phyloP scores from a whole-genome alignment of 2,888 invertebrate genomes.

The Nycteola revayana region DNA sequence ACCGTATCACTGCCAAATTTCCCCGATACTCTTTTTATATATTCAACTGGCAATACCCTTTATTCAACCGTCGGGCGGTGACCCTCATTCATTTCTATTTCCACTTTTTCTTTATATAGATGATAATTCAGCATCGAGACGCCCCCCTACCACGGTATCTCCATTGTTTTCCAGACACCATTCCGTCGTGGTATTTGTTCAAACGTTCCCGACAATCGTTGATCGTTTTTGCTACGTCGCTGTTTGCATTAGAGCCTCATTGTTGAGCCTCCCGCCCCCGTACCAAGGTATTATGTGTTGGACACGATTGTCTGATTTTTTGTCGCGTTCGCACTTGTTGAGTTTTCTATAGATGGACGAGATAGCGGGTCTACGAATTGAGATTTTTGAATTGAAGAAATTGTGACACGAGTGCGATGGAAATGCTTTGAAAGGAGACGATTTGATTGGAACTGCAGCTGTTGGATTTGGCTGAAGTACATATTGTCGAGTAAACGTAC shows the following conservation, averaged over 20 bases:
- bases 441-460: constrained; percentile 27
- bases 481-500: constrained; percentile 6
- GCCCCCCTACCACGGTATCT: constrained; percentile 15
- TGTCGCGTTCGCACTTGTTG: constrained; percentile 44
- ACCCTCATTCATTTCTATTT: constrained; percentile 28
- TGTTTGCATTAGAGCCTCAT: constrained; percentile 54
- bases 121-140: constrained; percentile 30
- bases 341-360: constrained; percentile 14
- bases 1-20: constrained; percentile 14
- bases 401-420: constrained; percentile 23
- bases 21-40: constrained; percentile 17
- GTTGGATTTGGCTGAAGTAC: constrained; percentile 13
- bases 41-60: constrained; percentile 14
- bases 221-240: constrained; percentile 50
- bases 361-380: constrained; percentile 22
- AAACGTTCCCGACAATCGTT: constrained; percentile 50
- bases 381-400: constrained; percentile 31
- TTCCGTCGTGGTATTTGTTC: constrained; percentile 43
- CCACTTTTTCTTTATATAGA: constrained; percentile 19
- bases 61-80: constrained; percentile 1
- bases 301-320: constrained; percentile 38
- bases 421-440: constrained; percentile 20
- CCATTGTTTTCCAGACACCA: constrained; percentile 33
- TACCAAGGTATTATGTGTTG: constrained; percentile 34
- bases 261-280: constrained; percentile 30